phyloP scores from a whole-genome alignment of 2,888 invertebrate species.

The Oligia latruncula region DNA sequence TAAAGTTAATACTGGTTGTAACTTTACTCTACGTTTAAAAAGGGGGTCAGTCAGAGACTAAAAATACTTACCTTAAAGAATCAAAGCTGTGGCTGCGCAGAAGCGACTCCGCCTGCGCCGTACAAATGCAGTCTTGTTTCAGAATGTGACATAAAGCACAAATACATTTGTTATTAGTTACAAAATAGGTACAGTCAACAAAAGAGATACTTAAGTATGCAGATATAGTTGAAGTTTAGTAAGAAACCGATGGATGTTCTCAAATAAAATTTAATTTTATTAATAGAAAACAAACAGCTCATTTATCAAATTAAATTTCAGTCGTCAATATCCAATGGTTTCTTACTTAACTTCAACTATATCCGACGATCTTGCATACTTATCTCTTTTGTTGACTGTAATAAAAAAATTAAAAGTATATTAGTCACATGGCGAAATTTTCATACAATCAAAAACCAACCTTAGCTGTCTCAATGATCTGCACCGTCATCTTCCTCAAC shows the following conservation, averaged over 20 bases:
- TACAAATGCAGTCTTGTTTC: background rate
- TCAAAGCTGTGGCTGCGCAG: background rate
- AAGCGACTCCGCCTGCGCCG: background rate
- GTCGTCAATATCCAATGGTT: too few species aligned
- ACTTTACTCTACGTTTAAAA: background rate
- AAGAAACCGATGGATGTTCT: too few species aligned
- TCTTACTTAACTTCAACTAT: too few species aligned
- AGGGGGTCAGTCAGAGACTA: too few species aligned
- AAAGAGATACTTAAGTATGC: too few species aligned
- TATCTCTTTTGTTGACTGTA: too few species aligned
- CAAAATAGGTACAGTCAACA: background rate
- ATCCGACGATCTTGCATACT: too few species aligned
- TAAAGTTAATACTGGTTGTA: too few species aligned
- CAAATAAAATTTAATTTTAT: too few species aligned
- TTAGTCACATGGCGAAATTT: slow-evolving; percentile 8
- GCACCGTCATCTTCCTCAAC: slow-evolving; percentile 74
- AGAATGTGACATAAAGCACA: slow-evolving; percentile 6
- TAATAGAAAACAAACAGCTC: too few species aligned
- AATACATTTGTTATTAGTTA: slow-evolving; percentile 11
- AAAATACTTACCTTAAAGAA: slow-evolving; percentile 1
- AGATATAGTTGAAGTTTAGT: too few species aligned
- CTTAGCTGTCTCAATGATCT: slow-evolving; percentile 79
- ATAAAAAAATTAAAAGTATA: background rate
- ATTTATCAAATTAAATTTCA: too few species aligned
- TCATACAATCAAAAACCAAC: slow-evolving; percentile 63